Base-by-base conservation (phyloP, 2,113 vertebrate genomes). In the Trogon melanurus region DNA sequence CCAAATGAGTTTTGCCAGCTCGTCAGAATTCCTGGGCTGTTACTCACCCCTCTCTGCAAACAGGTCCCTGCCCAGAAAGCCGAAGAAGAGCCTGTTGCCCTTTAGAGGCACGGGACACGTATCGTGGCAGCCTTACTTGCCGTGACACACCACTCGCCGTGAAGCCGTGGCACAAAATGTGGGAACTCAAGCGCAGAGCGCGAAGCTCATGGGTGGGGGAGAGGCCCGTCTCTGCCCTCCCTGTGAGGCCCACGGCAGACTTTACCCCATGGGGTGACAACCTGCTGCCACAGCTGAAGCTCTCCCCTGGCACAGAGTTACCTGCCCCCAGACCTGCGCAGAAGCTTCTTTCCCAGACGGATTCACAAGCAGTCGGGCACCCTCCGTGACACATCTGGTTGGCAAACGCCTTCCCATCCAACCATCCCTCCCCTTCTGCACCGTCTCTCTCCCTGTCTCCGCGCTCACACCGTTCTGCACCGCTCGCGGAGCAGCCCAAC, bases 1-100 rank as follows among this genome's bases (percentile, higher is more conserved):
- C 89, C 95, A 96, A 72, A 61, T 69, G 16, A 91, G 41, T 95
- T 95, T 79, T 95, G 93, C 95, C 71, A 94, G 85, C 92, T 95
- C 36, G 13, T 95, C n/a, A 5, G 89, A 97, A 97, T 97, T 96
- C 95, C 92, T 94, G 29, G 3, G 74, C 45, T 5, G 3, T 97
- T 96, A 95, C 81, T 97, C 93, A 97, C 27, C 26, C 64, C 78
- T 79, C 70, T 81, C 32, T 91, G 74, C 85, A 89, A 91, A 91
- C 44, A 85, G 44, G 81, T 89, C 79, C 57, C 61, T 50, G 16
- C n/a, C 27, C 17, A 2, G 65, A 75, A 78, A 94, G 70, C 57
- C 2, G 11, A 50, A 64, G 11, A 50, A 64, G 29, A 75, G 81
- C 38, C 45, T 38, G 12, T 10, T 0, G 1, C 61, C 44, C 51